Conservation (phyloP, 2,113 vertebrate genomes). For the Vulpes ferrilata region DNA sequence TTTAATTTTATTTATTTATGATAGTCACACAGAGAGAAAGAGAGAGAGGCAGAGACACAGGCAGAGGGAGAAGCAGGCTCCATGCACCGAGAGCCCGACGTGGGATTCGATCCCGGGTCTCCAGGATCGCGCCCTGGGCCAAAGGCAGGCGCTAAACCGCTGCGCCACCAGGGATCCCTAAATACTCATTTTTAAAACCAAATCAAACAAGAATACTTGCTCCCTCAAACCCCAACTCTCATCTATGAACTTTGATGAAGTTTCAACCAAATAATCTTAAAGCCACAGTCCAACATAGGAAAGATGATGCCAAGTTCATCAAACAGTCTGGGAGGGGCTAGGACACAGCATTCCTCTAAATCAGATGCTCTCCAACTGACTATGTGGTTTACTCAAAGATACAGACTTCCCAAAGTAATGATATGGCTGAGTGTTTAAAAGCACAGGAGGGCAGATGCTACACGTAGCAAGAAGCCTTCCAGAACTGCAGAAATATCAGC, state of each 20-base stretch:
- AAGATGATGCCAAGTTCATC: background rate
- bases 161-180: background rate
- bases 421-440: background rate
- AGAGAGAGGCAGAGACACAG: too few species aligned
- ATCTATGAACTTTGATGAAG: background rate
- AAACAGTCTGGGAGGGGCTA: background rate
- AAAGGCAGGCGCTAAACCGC: too few species aligned
- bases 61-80: too few species aligned
- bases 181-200: conserved; percentile 3
- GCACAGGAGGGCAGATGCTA: background rate
- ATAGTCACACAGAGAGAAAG: too few species aligned
- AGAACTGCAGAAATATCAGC: background rate
- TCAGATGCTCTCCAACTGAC: background rate
- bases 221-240: background rate
- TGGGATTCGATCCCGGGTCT: too few species aligned
- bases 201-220: background rate
- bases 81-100: too few species aligned
- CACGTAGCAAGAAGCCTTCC: background rate
- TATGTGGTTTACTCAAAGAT: background rate
- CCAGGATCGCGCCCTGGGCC: too few species aligned
- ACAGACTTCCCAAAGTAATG: background rate
- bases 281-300: background rate
- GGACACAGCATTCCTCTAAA: background rate
- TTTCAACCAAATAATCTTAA: conserved; percentile 9
- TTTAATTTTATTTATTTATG: too few species aligned